These are phyloP conservation scores for Protonibea diacanthus DNA, from an alignment of 2,797 vertebrate genomes.

Conservation along the genomic window DNA sequence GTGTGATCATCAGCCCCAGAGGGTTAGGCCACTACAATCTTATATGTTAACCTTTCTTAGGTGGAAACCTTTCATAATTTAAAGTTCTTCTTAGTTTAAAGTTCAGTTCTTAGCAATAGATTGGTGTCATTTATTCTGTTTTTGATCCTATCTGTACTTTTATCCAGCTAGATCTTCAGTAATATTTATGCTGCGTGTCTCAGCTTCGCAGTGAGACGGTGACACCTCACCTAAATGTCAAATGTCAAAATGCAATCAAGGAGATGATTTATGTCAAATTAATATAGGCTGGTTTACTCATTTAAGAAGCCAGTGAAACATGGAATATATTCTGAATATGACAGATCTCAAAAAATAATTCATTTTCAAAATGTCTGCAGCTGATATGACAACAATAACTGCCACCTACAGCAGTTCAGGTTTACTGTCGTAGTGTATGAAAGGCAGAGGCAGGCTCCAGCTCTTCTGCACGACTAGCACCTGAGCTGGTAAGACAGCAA, in stretches of 20 bases:
- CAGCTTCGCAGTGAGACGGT: not conserved
- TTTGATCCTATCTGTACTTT: not conserved
- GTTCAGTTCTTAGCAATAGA: not conserved
- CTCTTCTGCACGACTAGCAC: constrained; percentile 1
- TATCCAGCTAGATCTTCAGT: not conserved
- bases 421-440: constrained; percentile 5
- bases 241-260: constrained; percentile 14
- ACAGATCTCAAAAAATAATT: not conserved
- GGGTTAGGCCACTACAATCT: no score
- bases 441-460: constrained; percentile 2
- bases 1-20: no score
- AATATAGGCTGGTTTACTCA: not conserved
- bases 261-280: constrained; percentile 14
- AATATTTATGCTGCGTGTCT: not conserved
- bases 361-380: not conserved
- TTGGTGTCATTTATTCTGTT: not conserved
- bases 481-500: constrained; percentile 27
- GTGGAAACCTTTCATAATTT: not conserved
- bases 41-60: no score
- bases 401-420: not conserved
- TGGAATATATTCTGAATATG: not conserved
- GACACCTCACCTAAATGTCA: constrained; percentile 29
- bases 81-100: not conserved
- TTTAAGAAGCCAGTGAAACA: not conserved
- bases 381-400: constrained; percentile 4